phyloP scores from a whole-genome alignment of 2,888 invertebrate species.

The Polyommatus iphigenia region DNA sequence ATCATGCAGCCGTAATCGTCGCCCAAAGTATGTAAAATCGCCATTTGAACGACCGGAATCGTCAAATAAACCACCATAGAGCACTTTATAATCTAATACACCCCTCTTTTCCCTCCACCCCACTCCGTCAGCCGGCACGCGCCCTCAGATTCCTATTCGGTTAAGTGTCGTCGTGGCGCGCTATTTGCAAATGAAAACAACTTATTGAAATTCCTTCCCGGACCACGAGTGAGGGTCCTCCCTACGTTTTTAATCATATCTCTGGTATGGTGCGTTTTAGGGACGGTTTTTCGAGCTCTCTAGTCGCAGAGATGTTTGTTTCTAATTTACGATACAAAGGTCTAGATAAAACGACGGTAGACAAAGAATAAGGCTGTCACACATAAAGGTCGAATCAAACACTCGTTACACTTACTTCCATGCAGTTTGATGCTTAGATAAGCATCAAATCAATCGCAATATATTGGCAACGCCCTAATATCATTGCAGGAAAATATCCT shows the following conservation, averaged over 20 bases:
- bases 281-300: neutral
- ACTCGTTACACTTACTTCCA: too few relatives aligned
- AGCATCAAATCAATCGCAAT: neutral
- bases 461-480: too few relatives aligned
- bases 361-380: neutral
- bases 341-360: neutral
- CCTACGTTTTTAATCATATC: conserved; percentile 19
- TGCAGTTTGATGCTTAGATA: too few relatives aligned
- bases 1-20: neutral
- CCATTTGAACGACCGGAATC: neutral
- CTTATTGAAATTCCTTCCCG: conserved; percentile 78
- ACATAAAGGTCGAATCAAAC: neutral
- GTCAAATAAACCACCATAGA: conserved; percentile 38
- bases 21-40: neutral
- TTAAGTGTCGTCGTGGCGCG: conserved; percentile 74
- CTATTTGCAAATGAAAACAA: conserved; percentile 80
- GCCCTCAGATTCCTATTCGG: conserved; percentile 72
- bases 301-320: neutral
- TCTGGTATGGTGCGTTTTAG: neutral
- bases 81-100: conserved; percentile 66
- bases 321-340: neutral
- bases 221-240: conserved; percentile 45
- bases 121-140: conserved; percentile 52
- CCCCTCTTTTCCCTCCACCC: conserved; percentile 42
- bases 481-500: too few relatives aligned